Conservation (phyloP, 2,797 vertebrate species). For the Aldrovandia affinis region DNA sequence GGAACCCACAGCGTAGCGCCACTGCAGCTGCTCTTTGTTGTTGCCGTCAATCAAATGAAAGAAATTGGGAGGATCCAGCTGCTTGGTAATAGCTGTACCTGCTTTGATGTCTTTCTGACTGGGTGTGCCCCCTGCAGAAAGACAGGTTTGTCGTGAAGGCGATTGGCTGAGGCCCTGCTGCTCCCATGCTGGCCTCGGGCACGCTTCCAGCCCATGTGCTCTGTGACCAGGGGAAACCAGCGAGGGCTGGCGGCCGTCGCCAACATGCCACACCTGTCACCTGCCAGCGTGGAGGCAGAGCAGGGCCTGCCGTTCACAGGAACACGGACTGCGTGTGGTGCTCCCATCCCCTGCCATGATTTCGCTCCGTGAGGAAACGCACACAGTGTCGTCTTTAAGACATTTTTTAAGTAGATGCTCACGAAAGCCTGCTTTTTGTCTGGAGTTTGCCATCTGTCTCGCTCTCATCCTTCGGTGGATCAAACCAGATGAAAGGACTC, state of each 20-base stretch:
- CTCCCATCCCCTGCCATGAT: too few species aligned
- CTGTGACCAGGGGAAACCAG: background rate
- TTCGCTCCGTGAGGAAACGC: background rate
- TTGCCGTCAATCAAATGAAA: background rate
- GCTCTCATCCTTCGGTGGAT: background rate
- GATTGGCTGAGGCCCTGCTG: background rate
- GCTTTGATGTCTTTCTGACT: background rate
- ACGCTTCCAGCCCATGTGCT: background rate
- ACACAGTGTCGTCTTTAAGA: background rate
- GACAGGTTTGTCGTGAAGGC: background rate
- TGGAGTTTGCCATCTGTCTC: background rate
- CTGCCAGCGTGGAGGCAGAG: background rate
- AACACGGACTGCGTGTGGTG: too few species aligned
- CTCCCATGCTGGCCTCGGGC: background rate
- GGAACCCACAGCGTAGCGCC: background rate
- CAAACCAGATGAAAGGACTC: too few species aligned
- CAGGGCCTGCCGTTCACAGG: too few species aligned
- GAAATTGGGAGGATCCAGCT: background rate
- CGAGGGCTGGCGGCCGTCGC: background rate
- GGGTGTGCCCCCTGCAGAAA: background rate
- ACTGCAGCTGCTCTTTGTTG: background rate
- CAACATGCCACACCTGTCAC: background rate
- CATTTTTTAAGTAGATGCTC: background rate
- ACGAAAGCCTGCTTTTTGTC: background rate
- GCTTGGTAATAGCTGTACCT: background rate